These are phyloP conservation scores for Cordilura impudica DNA, from an alignment of 2,888 invertebrate species.

Conservation along the genomic window DNA sequence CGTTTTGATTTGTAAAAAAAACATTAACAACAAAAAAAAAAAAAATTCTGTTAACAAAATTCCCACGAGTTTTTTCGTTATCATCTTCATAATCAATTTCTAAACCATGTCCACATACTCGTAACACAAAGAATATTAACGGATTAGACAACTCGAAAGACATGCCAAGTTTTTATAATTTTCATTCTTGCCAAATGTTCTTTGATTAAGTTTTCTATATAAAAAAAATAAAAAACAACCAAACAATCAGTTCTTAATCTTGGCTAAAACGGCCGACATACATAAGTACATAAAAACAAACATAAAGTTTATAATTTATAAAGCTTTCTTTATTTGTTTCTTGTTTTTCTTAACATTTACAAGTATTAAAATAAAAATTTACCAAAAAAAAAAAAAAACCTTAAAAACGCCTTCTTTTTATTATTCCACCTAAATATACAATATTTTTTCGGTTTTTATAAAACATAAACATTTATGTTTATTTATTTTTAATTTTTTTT, in stretches of 20 bases:
- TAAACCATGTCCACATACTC: background rate
- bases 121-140: background rate
- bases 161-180: slow-evolving; percentile 6
- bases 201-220: too few relatives aligned
- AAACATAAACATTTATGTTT: background rate
- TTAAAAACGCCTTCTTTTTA: background rate
- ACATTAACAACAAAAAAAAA: too few relatives aligned
- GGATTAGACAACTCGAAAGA: slow-evolving; percentile 1
- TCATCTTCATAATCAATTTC: background rate
- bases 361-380: background rate
- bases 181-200: too few relatives aligned
- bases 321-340: background rate
- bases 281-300: background rate
- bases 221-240: too few relatives aligned
- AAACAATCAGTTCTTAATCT: background rate
- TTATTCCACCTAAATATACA: background rate
- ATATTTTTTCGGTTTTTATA: too few relatives aligned
- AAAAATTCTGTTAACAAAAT: background rate
- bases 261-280: background rate
- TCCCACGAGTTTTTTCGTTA: background rate
- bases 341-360: background rate
- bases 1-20: background rate
- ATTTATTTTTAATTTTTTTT: slow-evolving; percentile 2
- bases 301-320: background rate
- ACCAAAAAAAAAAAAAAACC: background rate